Percentiles rank a stretch among this genome's conserved stretches.
Conservation (phyloP, 2,888 invertebrate species). For the Alviniconcha strummeri region DNA sequence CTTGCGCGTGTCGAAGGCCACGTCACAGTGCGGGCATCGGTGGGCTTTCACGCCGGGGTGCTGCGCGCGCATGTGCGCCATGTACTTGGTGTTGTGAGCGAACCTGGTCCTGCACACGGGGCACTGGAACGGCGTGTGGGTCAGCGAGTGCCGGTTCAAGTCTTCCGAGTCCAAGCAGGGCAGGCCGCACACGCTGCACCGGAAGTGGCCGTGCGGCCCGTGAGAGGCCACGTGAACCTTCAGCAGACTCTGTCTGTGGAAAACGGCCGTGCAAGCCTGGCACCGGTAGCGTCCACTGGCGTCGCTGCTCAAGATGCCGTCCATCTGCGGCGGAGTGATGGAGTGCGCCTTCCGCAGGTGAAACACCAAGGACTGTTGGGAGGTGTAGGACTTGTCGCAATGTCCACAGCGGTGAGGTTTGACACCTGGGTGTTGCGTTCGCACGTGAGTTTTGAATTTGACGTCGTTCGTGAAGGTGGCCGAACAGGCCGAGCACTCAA, state of each 20-base stretch:
- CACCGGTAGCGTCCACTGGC: background rate
- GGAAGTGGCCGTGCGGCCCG: background rate
- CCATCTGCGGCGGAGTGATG: background rate
- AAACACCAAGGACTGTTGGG: background rate
- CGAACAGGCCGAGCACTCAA: background rate
- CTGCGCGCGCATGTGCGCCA: background rate
- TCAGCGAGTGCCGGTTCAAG: background rate
- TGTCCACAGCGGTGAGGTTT: background rate
- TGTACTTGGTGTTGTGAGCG: slow-evolving; percentile 11
- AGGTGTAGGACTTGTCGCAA: background rate
- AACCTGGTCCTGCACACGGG: background rate
- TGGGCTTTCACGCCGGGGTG: slow-evolving; percentile 4
- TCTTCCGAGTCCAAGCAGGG: background rate
- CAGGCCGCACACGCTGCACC: background rate
- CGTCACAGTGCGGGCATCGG: background rate
- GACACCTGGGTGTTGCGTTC: background rate
- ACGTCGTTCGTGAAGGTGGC: background rate
- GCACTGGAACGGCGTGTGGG: slow-evolving; percentile 2
- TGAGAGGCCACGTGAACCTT: background rate
- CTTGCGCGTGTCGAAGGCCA: slow-evolving; percentile 2
- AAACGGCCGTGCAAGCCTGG: background rate
- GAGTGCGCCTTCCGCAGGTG: background rate
- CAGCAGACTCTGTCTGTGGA: background rate
- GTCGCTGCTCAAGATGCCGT: slow-evolving; percentile 2
- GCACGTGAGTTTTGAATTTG: background rate